Evolutionary conservation across 2,888 invertebrate genomes (phyloP), one percentile per base, ranked within the genome.

Genomic region (Habrosyne pyritoides): DNA sequence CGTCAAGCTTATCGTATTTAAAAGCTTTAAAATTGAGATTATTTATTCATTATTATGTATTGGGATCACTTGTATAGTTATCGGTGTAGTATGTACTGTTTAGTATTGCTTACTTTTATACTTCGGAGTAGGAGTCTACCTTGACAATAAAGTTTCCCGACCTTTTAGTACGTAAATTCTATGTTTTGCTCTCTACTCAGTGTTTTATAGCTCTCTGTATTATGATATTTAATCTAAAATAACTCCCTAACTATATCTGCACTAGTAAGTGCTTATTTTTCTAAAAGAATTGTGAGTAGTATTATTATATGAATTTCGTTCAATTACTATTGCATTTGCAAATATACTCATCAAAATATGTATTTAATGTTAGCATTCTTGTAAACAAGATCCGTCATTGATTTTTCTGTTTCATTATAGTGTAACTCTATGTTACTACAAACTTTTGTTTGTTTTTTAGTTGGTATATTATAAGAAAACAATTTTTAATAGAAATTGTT

Each of bases 11-110:
- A 81, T 82, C 76, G 83, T 88, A 86, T 88, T 87, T 82, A 72
- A 81, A 50, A 88, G 88, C 88, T 89, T 91, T 91, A 88, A 91
- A 84, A 82, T 89, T 90, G 91, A 92, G 91, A 92, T 92, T 92
- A 91, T 87, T 88, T 90, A 87, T 89, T 83, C 78, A 77, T 83
- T 84, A 71, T 78, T 77, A 84, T 24, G 24, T 24, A 24, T 84
- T 81, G 82, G 82, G 76, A 81, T 81, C 74, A 77, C 75, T 50
- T 77, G 65, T 77, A 65, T 72, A 76, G 76, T 72, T 75, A 66
- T 75, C 71, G 69, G 57, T 71, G 64, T 79, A 71, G 72, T 72
- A 70, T 69, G 64, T 77, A 73, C 68, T 69, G 67, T 73, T 71
- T 77, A 76, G 70, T 70, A 72, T 72, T 70, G 67, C 64, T 69